These are phyloP conservation scores for Periphyllus acericola DNA, from an alignment of 2,888 invertebrate genomes.

Conservation along the genomic window DNA sequence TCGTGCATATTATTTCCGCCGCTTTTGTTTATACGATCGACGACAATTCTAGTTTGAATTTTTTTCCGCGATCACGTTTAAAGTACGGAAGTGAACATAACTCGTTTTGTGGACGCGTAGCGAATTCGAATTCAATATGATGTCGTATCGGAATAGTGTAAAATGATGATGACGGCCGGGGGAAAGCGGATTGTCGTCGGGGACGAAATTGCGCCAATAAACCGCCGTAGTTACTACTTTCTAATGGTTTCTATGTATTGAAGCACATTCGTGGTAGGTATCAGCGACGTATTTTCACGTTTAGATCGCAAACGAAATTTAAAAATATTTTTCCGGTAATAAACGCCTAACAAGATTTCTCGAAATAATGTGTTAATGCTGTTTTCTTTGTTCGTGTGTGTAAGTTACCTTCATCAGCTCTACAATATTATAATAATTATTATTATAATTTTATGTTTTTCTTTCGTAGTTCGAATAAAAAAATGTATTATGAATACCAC, in stretches of 20 bases:
- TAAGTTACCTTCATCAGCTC: background rate
- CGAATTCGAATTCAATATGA: conserved; percentile 42
- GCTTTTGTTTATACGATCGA: background rate
- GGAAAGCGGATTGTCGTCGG: conserved; percentile 46
- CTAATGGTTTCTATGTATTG: conserved; percentile 29
- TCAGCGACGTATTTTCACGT: background rate
- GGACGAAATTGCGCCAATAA: conserved; percentile 21
- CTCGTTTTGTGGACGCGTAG: conserved; percentile 24
- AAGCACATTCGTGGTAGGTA: background rate
- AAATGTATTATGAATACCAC: background rate
- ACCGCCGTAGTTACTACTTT: background rate
- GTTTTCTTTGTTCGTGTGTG: background rate
- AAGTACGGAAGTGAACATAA: conserved; percentile 29
- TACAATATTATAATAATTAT: too few relatives aligned
- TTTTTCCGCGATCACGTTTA: conserved; percentile 1
- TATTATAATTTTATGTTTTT: background rate
- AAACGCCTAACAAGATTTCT: background rate
- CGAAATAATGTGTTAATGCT: background rate
- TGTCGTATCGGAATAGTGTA: conserved; percentile 20
- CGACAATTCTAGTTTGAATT: background rate
- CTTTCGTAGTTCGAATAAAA: background rate
- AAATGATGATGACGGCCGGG: background rate
- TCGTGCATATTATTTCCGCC: background rate
- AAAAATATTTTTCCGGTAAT: background rate
- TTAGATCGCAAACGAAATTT: background rate